Evolutionary conservation across 1,140 invertebrate species (phyloP), one percentile per base, ranked within the genome.

Genomic region (Dendroctonus valens): DNA sequence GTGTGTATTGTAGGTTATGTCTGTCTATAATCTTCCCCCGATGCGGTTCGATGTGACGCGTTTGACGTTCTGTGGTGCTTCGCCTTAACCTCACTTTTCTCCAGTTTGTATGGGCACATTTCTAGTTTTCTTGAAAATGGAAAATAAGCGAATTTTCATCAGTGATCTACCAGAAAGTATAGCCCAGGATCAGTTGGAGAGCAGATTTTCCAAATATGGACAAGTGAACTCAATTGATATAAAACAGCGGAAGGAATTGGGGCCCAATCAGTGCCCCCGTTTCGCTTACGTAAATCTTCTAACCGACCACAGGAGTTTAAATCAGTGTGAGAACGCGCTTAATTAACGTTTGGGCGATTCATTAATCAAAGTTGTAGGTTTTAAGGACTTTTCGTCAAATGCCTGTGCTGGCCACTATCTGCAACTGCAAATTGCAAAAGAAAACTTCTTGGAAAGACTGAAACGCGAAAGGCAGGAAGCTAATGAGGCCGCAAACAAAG

Each of bases 371-470:
- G 14, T 70, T 69, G 39, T 42, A 79, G 78, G 76, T 74, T 77
- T 78, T 65, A 41, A 67, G 60, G 70, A 74, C 37, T 70, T 76
- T 11, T 44, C 53, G 50, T 53, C 53, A 51, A 44, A 55, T 68
- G 41, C 70, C 68, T 72, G 72, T 72, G 53, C 73, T 68, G 71
- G 66, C 14, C 8, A 73, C 71, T 71, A 60, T 46, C 62, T 79
- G 3, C 69, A 75, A 44, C 48, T 79, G 42, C 59, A 74, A 68
- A 51, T 75, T 54, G 78, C 78, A 9, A 78, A 75, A 55, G 78
- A 80, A 71, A 79, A 72, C 69, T 80, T 78, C 65, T 50, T 79
- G 41, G 76, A 78, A 14, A 59, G 75, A 59, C 67, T 80, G 58
- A 78, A 79, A 67, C 69, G 73, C 44, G 78, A 79, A 72, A 63